Conservation (phyloP, 2,113 vertebrate genomes). For the Alouatta palliata region DNA sequence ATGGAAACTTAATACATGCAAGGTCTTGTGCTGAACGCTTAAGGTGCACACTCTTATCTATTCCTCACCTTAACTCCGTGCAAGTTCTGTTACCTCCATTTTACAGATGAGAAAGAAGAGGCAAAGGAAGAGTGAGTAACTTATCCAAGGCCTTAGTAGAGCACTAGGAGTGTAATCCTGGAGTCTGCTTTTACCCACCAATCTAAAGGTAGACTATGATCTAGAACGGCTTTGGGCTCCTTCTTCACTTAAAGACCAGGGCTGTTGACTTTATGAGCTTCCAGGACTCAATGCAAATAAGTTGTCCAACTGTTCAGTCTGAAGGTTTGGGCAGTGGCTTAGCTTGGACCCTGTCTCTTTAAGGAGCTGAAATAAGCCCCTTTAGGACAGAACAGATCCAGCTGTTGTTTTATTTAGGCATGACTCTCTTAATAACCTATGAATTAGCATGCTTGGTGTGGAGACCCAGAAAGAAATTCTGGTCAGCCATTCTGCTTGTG, state of each 20-base stretch:
- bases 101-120: background rate
- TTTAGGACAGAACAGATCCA: background rate
- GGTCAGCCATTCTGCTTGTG: slow-evolving; percentile 25
- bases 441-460: slow-evolving; percentile 39
- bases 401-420: background rate
- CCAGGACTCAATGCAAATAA: background rate
- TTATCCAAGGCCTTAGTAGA: background rate
- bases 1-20: background rate
- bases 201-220: too few species aligned
- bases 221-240: background rate
- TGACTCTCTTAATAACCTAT: background rate
- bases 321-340: background rate
- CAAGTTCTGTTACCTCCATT: background rate
- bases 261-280: background rate
- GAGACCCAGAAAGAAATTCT: slow-evolving; percentile 26
- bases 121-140: background rate
- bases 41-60: background rate
- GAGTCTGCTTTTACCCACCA: background rate
- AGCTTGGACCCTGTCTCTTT: slow-evolving; percentile 29
- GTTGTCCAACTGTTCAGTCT: background rate
- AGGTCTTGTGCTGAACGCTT: background rate
- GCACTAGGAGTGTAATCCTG: background rate
- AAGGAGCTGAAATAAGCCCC: background rate
- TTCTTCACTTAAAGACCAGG: background rate
- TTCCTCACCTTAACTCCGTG: background rate